These are phyloP conservation scores for Alcedo quadribrachys DNA, from an alignment of 2,797 vertebrate species.

Conservation along the genomic window DNA sequence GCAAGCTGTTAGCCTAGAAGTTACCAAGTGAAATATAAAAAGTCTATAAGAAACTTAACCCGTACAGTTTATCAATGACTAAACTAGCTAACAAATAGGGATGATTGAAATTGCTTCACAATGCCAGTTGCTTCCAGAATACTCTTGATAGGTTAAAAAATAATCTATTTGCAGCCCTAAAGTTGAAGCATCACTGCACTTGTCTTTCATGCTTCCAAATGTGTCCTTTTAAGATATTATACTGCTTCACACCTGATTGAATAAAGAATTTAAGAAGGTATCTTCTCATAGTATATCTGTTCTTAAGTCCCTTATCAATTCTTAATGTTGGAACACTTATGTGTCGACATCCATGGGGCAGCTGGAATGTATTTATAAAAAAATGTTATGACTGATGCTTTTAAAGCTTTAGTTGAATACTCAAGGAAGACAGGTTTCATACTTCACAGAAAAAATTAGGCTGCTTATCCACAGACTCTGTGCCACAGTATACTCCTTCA, in stretches of 20 bases:
- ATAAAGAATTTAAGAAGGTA: conserved; percentile 82
- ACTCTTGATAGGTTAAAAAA: conserved; percentile 64
- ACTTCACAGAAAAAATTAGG: conserved; percentile 1
- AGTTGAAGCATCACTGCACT: conserved; percentile 76
- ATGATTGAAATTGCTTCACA: conserved; percentile 15
- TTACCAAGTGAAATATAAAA: neutral
- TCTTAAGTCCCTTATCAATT: conserved; percentile 74
- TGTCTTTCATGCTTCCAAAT: conserved; percentile 87
- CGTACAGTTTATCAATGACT: neutral
- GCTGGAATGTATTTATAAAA: conserved; percentile 49
- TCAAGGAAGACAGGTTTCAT: conserved; percentile 50
- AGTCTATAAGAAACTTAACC: conserved; percentile 12
- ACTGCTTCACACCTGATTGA: conserved; percentile 85
- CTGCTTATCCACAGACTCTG: neutral
- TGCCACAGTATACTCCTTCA: neutral
- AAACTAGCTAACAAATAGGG: conserved; percentile 26
- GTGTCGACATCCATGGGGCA: conserved; percentile 52
- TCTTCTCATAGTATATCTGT: conserved; percentile 62
- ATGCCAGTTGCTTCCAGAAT: conserved; percentile 25
- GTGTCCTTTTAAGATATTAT: conserved; percentile 87
- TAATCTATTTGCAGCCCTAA: conserved; percentile 70
- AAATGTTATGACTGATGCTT: conserved; percentile 21
- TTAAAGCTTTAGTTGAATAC: conserved; percentile 60
- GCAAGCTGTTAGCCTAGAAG: conserved; percentile 3
- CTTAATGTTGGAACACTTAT: conserved; percentile 55